These are phyloP conservation scores for Drosophila serrata DNA, from an alignment of 1,140 invertebrate genomes.

Conservation along the genomic window DNA sequence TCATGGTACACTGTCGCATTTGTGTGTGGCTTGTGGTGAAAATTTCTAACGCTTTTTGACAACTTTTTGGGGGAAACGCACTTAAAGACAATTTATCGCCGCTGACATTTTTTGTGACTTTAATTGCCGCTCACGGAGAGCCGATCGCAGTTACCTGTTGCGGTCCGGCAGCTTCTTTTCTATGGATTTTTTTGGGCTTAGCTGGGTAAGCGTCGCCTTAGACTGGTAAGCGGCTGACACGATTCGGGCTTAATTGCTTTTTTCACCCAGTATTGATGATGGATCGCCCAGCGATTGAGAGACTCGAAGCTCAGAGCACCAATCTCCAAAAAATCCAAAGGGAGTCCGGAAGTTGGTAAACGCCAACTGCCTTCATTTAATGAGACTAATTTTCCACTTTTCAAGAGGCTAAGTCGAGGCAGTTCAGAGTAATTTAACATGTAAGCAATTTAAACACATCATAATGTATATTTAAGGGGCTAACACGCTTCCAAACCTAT, in stretches of 20 bases:
- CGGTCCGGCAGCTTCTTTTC: slow-evolving; percentile 64
- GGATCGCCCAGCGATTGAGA: slow-evolving; percentile 39
- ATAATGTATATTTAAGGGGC: slow-evolving; percentile 2
- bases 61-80: slow-evolving; percentile 80
- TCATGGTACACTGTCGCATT: background rate
- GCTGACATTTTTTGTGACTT: slow-evolving; percentile 80
- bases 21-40: slow-evolving; percentile 59
- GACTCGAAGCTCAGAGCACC: background rate
- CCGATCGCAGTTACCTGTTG: slow-evolving; percentile 49
- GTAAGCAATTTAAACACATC: background rate
- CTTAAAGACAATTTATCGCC: slow-evolving; percentile 80
- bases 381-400: background rate
- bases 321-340: background rate
- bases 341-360: slow-evolving; percentile 15
- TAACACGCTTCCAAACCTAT: background rate
- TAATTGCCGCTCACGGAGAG: slow-evolving; percentile 63
- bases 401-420: background rate
- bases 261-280: slow-evolving; percentile 52
- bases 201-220: slow-evolving; percentile 56
- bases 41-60: slow-evolving; percentile 81
- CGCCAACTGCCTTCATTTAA: background rate
- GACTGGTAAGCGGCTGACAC: slow-evolving; percentile 64
- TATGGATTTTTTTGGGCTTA: slow-evolving; percentile 27
- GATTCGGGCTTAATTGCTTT: slow-evolving; percentile 70
- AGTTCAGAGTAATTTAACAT: slow-evolving; percentile 6